These are phyloP conservation scores for Cnemophilus loriae DNA, from an alignment of 2,113 vertebrate genomes.

Conservation along the genomic window DNA sequence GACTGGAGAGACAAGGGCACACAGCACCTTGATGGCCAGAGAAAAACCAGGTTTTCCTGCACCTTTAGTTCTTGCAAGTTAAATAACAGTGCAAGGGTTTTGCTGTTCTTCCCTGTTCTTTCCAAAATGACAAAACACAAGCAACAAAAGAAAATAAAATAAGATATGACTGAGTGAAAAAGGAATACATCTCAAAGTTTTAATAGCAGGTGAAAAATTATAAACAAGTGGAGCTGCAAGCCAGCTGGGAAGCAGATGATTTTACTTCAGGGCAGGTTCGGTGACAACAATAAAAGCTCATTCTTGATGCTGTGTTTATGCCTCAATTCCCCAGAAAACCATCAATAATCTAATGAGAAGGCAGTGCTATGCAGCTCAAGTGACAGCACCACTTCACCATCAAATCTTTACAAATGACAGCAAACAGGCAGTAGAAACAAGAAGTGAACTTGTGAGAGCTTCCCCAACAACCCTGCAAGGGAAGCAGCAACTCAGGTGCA, in stretches of 20 bases:
- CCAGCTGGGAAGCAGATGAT: slow-evolving; percentile 8
- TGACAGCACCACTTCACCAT: slow-evolving; percentile 48
- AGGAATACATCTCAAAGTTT: slow-evolving; percentile 36
- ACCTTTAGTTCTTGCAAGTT: neutral
- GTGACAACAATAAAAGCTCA: slow-evolving; percentile 51
- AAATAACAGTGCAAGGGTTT: neutral
- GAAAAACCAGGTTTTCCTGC: neutral
- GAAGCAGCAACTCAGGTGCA: neutral
- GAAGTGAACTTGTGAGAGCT: slow-evolving; percentile 9
- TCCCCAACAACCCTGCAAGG: neutral
- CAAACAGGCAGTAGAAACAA: slow-evolving; percentile 24
- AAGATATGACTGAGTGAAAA: slow-evolving; percentile 6
- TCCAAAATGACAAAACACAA: neutral
- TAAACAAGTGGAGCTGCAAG: slow-evolving; percentile 27
- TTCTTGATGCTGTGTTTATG: slow-evolving; percentile 40
- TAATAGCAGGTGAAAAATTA: slow-evolving; percentile 57
- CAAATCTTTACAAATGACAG: slow-evolving; percentile 36
- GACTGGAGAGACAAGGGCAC: neutral
- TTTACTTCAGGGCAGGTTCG: slow-evolving; percentile 48
- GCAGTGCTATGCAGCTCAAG: slow-evolving; percentile 20
- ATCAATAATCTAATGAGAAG: slow-evolving; percentile 63
- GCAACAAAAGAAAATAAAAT: neutral
- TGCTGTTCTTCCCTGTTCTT: neutral
- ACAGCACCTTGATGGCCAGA: neutral
- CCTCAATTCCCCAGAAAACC: slow-evolving; percentile 61